Base-by-base conservation (phyloP, 1,140 invertebrate species). In the Tribolium castaneum region DNA sequence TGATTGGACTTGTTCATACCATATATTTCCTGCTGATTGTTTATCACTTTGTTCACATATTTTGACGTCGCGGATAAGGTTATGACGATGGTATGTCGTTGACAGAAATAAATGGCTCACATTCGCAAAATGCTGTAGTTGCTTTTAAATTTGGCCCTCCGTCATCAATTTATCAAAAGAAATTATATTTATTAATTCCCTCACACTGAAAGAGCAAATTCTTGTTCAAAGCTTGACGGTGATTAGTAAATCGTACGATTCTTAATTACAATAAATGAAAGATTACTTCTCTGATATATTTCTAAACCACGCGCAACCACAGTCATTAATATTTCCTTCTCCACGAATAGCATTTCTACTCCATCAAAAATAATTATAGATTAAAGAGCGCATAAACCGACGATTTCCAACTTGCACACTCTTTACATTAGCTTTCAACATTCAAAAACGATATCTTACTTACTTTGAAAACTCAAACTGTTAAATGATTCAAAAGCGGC, bases 1-100 rank as follows among this genome's bases (percentile, higher is more conserved):
- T 79, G 78, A 79, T 79, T 79, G 78, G 51, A 70, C 73, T 76
- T 70, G 73, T 76, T 78, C 50, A 75, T 13, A 59, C 73, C 7
- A 22, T 75, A 51, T 19, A 66, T 75, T 70, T 56, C 59, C 72
- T n/a, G 49, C 70, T 75, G 78, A 76, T 76, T 79, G 73, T 79
- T 75, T 76, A 76, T 79, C 56, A 59, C 59, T 66, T 75, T 39
- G 70, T 45, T 75, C 73, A 59, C 73, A 70, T 50, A 75, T 39
- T 66, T 35, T 66, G 59, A 66, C 59, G 59, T 66, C 59, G 59
- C 59, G 59, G 12, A 12, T 13, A 35, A 66, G 59, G 25, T 66
- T 35, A 66, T 14, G 50, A 51, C 25, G 56, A 62, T 62, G 56
- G 56, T n/a, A 34, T 66, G 25, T 12, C 59, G 13, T 9, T 35